Evolutionary conservation across 2,113 vertebrate species (phyloP).

Genomic region (Verasper variegatus): DNA sequence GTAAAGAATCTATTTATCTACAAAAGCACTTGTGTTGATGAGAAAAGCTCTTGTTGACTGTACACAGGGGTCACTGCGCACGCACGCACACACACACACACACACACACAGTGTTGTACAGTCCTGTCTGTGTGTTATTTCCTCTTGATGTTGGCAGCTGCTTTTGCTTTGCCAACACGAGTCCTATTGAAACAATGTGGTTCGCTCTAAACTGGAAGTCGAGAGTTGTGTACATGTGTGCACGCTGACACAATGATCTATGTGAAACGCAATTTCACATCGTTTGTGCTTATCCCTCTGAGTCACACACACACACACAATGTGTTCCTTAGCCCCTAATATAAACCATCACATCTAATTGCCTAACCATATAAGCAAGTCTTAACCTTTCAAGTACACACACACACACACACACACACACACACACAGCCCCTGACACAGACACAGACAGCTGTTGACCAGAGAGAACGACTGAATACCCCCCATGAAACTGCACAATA

Average conservation of each 20-base stretch:
- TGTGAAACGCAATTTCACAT: slow-evolving; percentile 36
- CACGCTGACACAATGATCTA: slow-evolving; percentile 10
- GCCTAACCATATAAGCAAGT: too few relatives aligned
- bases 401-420: not conserved
- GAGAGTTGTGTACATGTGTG: slow-evolving; percentile 7
- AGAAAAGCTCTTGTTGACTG: too few relatives aligned
- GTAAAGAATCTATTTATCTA: not conserved
- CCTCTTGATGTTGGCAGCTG: slow-evolving; percentile 16
- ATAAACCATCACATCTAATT: too few relatives aligned
- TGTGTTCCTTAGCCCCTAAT: too few relatives aligned
- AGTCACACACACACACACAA: not conserved
- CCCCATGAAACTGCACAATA: slow-evolving; percentile 50
- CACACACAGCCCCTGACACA: not conserved
- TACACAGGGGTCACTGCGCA: too few relatives aligned
- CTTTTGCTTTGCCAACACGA: slow-evolving; percentile 33
- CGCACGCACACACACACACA: not conserved
- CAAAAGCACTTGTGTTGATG: not conserved
- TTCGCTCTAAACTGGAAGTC: slow-evolving; percentile 54
- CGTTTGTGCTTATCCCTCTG: not conserved
- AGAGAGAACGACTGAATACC: slow-evolving; percentile 21
- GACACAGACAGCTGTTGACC: slow-evolving; percentile 44
- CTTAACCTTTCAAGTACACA: not conserved
- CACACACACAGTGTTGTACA: not conserved
- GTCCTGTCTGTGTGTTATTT: slow-evolving; percentile 33
- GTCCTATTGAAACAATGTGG: slow-evolving; percentile 23